Conservation (phyloP, 1,140 invertebrate genomes). For the Trissolcus basalis region DNA sequence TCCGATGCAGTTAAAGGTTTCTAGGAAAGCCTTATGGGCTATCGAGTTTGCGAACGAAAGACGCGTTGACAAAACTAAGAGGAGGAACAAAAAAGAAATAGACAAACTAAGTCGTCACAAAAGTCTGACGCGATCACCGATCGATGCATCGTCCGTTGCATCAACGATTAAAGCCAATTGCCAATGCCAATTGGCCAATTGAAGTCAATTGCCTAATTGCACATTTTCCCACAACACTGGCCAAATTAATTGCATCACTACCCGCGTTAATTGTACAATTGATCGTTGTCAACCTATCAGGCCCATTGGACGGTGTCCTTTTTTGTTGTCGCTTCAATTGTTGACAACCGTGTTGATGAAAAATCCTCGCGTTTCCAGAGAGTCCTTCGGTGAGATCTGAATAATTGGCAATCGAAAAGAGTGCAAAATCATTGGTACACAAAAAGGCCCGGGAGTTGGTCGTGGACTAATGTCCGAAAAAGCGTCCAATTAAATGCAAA, state of each 20-base stretch:
- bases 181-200: slow-evolving; percentile 70
- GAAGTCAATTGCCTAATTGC: slow-evolving; percentile 68
- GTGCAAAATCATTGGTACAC: slow-evolving; percentile 13
- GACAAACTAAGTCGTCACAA: slow-evolving; percentile 24
- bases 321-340: not conserved
- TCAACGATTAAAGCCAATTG: slow-evolving; percentile 62
- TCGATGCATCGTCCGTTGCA: slow-evolving; percentile 27
- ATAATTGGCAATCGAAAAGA: slow-evolving; percentile 42
- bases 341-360: slow-evolving; percentile 14
- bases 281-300: slow-evolving; percentile 54
- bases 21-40: slow-evolving; percentile 52
- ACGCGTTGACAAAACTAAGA: no score
- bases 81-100: not conserved
- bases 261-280: slow-evolving; percentile 71
- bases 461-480: slow-evolving; percentile 16
- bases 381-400: slow-evolving; percentile 12
- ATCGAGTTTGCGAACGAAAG: slow-evolving; percentile 30
- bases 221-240: slow-evolving; percentile 69
- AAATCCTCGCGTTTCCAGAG: slow-evolving; percentile 11
- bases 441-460: slow-evolving; percentile 21
- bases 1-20: slow-evolving; percentile 61
- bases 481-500: slow-evolving; percentile 54
- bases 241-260: slow-evolving; percentile 63
- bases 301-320: not conserved
- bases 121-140: slow-evolving; percentile 45